These are phyloP conservation scores for Pterobdella sp. DNA, from an alignment of 2,888 invertebrate species.

Conservation along the genomic window DNA sequence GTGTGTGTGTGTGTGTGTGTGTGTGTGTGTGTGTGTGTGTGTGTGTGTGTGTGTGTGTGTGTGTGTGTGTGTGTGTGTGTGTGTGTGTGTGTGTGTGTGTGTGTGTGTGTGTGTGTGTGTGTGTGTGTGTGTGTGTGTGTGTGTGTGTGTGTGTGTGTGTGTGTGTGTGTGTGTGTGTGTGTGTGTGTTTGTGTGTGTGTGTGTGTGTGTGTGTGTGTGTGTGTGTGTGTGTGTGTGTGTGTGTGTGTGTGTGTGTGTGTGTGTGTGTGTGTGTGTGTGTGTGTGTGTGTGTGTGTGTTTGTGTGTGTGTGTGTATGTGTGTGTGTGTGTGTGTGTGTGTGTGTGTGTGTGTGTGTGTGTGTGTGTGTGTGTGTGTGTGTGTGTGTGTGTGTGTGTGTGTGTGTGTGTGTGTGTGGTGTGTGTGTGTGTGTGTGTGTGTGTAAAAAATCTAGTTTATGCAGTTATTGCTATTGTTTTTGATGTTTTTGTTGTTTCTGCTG, in stretches of 20 bases:
- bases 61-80: background rate
- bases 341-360: slow-evolving; percentile 14
- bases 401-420: too few species aligned
- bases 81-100: background rate
- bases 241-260: slow-evolving; percentile 8
- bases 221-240: slow-evolving; percentile 23
- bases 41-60: slow-evolving; percentile 11
- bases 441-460: too few species aligned
- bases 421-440: slow-evolving; percentile 5
- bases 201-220: slow-evolving; percentile 15
- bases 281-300: slow-evolving; percentile 16
- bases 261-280: slow-evolving; percentile 17
- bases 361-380: slow-evolving; percentile 12
- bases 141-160: slow-evolving; percentile 17
- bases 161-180: slow-evolving; percentile 21
- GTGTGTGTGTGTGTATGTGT: slow-evolving; percentile 10
- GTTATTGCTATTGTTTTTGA: too few species aligned
- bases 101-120: background rate
- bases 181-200: slow-evolving; percentile 21
- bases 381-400: too few species aligned
- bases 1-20: background rate
- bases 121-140: slow-evolving; percentile 11
- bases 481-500: too few species aligned
- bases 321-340: slow-evolving; percentile 14
- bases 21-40: slow-evolving; percentile 13